phyloP scores from a whole-genome alignment of 2,888 invertebrate species.

The Amiota communis region DNA sequence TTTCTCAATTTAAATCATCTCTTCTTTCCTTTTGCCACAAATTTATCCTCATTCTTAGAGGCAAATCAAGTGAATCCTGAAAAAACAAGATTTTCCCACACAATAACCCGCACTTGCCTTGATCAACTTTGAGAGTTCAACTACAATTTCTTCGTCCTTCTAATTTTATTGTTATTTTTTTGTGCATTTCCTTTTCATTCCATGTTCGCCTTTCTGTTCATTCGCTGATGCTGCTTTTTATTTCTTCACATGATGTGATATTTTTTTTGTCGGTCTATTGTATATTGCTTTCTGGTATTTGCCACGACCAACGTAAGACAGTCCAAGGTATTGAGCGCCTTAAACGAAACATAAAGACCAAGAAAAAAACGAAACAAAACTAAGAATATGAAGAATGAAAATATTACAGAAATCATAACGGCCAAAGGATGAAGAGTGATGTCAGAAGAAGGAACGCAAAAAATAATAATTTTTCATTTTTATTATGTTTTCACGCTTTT shows the following conservation, averaged over 20 bases:
- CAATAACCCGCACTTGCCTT: too few species aligned
- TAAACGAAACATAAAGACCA: slow-evolving; percentile 25
- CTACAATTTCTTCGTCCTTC: too few species aligned
- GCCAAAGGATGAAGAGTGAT: slow-evolving; percentile 20
- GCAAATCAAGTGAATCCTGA: too few species aligned
- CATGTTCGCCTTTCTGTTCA: slow-evolving; percentile 15
- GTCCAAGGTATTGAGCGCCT: slow-evolving; percentile 28
- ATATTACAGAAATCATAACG: slow-evolving; percentile 36
- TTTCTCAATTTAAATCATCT: too few species aligned
- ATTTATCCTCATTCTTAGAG: too few species aligned
- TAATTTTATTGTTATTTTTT: slow-evolving; percentile 12
- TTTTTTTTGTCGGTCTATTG: slow-evolving; percentile 39
- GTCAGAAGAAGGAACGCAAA: slow-evolving; percentile 15
- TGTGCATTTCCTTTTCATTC: slow-evolving; percentile 7
- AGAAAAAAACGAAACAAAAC: slow-evolving; percentile 35
- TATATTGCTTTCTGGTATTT: slow-evolving; percentile 27
- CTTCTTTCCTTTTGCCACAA: not conserved
- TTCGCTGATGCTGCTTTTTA: slow-evolving; percentile 62
- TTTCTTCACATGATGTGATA: slow-evolving; percentile 62
- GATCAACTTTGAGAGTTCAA: too few species aligned
- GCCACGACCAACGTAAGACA: slow-evolving; percentile 10
- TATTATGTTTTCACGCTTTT: slow-evolving; percentile 51
- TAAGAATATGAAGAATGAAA: too few species aligned
- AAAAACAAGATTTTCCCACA: too few species aligned
- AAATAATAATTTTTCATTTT: slow-evolving; percentile 51